Evolutionary conservation across 1,140 invertebrate species (phyloP), one percentile per base, ranked within the genome.

Genomic region (Linepithema humile): DNA sequence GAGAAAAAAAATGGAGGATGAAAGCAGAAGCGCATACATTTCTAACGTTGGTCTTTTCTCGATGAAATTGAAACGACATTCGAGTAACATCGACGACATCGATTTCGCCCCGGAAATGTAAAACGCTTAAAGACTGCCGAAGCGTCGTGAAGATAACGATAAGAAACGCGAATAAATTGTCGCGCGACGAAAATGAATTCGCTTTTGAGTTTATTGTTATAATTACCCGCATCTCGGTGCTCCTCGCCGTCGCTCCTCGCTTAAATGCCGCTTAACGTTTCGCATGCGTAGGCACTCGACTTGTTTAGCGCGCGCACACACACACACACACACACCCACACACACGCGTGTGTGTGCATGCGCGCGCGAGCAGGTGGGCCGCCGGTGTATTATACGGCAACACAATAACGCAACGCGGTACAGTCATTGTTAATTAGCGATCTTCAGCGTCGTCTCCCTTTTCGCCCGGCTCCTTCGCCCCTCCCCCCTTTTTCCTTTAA

Each of bases 391-490:
- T 73, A 62, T 72, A 69, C 32, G 77, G 57, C 70, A 53, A 85
- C 85, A 90, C 91, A 92, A 92, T 92, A 91, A 90, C 82, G 88
- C 88, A 78, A 85, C 89, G 82, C 74, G 57, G 59, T 75, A 90
- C 73, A 88, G 92, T 91, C 91, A 88, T 90, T 91, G 91, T 93
- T 93, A 93, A 93, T 93, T 93, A 93, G 91, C 85, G 88, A 92
- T 90, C 88, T 90, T 90, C 86, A 83, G 74, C 86, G 85, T 85
- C 84, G 64, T 87, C 82, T 50, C 38, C 35, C 15, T 74, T 17
- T 1, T n/a, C 15, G 17, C 0, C 20, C 45, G 4, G 12, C 17
- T 26, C 15, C 9, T 6, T 50, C 55, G 6, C 23, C 59, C 12
- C 17, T 6, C 4, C 29, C n/a, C 55, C 67, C 55, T n/a, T 38